Base-by-base conservation (phyloP, 2,888 invertebrate genomes). In the Perizoma flavofasciatum region DNA sequence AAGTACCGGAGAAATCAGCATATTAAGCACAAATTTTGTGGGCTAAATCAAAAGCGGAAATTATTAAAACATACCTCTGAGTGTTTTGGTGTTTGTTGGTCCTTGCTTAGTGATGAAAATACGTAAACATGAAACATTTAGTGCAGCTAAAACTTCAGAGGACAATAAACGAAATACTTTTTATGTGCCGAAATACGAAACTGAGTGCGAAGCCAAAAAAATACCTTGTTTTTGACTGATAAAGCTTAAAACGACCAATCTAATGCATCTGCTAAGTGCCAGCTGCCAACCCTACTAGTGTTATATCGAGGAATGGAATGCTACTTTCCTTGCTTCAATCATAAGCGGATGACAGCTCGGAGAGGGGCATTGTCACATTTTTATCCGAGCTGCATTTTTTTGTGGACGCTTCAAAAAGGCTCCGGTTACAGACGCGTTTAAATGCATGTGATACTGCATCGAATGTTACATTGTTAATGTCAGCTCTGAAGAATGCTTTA, bases 231-330 rank as follows among this genome's bases (percentile, higher is more conserved):
- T 2, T 2, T 22, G 22, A 22, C 22, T 22, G 1, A 22, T 22
- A 22, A 22, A 22, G 22, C 22, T 22, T 22, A 22, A 22, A 22
- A 22, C 22, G 3, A 22, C 22, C 22, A 22, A 22, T 22, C 22
- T 22, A 22, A 22, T 22, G 22, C 22, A 3, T 22, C 22, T 22
- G n/a, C 9, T 5, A 10, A 41, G n/a, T 5, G 4, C 10, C 5
- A 41, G 41, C n/a, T 44, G 44, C 6, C 55, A 61, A 53, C 58
- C 57, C 58, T 60, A 52, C 34, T 40, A 62, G 73, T 74, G 73
- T 74, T 76, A 74, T 70, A 74, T 76, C 74, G 76, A 70, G 74
- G 76, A 72, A 73, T 79, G 85, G 85, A 86, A 86, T 86, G 86
- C 75, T 74, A 73, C 77, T 77, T 75, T 76, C 77, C 74, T 79